These are phyloP conservation scores for Melanocharis versteri DNA, from an alignment of 2,113 vertebrate genomes.

Conservation along the genomic window DNA sequence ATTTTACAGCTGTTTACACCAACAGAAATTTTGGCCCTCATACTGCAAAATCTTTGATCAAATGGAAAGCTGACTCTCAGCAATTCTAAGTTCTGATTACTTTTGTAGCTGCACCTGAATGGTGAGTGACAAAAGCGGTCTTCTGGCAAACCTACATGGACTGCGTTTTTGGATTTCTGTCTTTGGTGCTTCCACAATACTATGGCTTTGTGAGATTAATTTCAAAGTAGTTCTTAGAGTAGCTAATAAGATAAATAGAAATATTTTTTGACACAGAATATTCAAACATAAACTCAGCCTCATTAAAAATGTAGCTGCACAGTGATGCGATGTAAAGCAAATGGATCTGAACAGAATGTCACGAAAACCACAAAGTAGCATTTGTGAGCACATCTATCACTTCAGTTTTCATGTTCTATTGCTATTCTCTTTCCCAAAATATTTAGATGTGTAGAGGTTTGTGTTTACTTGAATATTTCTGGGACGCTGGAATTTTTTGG, in stretches of 20 bases:
- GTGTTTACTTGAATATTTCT: neutral
- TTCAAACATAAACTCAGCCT: neutral
- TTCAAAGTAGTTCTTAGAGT: neutral
- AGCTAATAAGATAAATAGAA: neutral
- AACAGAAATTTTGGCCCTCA: neutral
- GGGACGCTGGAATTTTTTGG: neutral
- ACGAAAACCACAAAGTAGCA: neutral
- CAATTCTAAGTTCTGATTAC: neutral
- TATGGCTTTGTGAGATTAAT: neutral
- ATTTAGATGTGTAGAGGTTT: neutral
- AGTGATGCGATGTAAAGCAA: neutral
- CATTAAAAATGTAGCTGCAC: neutral
- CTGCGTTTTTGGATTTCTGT: neutral
- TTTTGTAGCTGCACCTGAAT: neutral
- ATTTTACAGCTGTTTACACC: neutral
- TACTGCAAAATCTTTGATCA: neutral
- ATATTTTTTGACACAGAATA: neutral
- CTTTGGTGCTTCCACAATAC: neutral
- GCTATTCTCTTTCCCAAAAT: neutral
- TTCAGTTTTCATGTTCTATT: neutral
- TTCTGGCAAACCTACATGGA: neutral
- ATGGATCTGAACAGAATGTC: neutral
- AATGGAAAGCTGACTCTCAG: neutral
- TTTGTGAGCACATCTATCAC: neutral
- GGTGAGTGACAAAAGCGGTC: neutral